phyloP scores from a whole-genome alignment of 2,113 vertebrate species.

The Prinia subflava region DNA sequence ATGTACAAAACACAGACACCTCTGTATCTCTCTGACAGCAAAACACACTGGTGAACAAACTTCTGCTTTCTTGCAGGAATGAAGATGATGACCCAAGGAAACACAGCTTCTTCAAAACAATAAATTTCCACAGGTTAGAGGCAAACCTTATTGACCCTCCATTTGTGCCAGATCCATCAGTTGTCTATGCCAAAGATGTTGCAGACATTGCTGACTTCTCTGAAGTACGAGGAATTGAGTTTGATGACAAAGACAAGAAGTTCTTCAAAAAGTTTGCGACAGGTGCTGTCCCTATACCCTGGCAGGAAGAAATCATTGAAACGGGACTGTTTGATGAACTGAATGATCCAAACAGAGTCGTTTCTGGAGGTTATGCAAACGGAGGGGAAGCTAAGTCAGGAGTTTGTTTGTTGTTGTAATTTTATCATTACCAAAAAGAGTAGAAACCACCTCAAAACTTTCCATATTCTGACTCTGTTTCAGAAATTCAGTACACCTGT shows the following conservation, averaged over 20 bases:
- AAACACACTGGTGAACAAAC: not conserved
- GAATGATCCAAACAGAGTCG: conserved; percentile 79
- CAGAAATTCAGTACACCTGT: not conserved
- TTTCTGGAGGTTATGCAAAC: conserved; percentile 42
- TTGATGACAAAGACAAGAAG: conserved; percentile 86
- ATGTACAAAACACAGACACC: not conserved
- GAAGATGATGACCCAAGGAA: conserved; percentile 84
- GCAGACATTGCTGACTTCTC: conserved; percentile 91
- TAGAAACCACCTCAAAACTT: not conserved
- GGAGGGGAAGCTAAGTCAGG: conserved; percentile 76
- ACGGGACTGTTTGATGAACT: conserved; percentile 86
- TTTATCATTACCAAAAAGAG: not conserved
- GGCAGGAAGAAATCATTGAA: conserved; percentile 91
- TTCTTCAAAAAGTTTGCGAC: conserved; percentile 90
- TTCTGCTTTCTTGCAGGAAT: conserved; percentile 70
- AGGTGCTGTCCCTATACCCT: conserved; percentile 80
- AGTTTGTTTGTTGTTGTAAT: conserved; percentile 80
- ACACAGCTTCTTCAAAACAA: conserved; percentile 85
- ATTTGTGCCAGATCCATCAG: conserved; percentile 87
- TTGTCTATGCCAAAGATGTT: conserved; percentile 91
- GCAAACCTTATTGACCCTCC: conserved; percentile 84
- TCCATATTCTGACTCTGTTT: not conserved
- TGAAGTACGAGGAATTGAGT: conserved; percentile 84
- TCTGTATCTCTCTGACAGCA: not conserved
- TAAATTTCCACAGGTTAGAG: conserved; percentile 89